Base-by-base conservation (phyloP, 2,113 vertebrate genomes). In the Phylloscopus whistleri region DNA sequence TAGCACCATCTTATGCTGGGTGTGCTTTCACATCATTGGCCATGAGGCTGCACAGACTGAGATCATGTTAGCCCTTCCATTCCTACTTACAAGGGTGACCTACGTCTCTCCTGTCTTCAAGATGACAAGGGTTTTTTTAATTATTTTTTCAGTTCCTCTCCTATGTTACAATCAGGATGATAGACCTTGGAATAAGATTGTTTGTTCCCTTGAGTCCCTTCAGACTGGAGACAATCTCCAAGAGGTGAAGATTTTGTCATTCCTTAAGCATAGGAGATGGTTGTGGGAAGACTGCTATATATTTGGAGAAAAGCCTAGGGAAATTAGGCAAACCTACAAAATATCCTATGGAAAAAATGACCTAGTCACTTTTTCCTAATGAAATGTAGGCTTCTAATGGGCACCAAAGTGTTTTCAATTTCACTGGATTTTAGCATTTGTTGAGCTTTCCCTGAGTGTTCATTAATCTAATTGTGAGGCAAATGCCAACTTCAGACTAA, bases 401-500 rank as follows among this genome's bases (percentile, higher is more conserved):
- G 79, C 56, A 67, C 59, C 79, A 64, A 96, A 84, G 52, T 86
- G 62, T 78, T 96, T 93, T 79, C 82, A 64, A 27, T 93, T 97
- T 80, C 44, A 41, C n/a, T 64, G 55, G 23, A 94, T 93, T 96
- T 87, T 90, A 92, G 75, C 24, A 33, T 95, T 96, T 94, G 75
- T 93, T 91, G 83, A 97, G 96, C 84, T 96, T 94, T 95, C 82
- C 53, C 84, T 91, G 87, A 93, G 81, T 89, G 66, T 95, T 97
- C 97, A 97, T 98, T 97, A 97, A 96, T 96, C 91, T 97, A 68
- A 59, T 76, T 92, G 92, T 90, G 93, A 97, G 55, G 89, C 89
- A 98, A 97, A 98, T 97, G 91, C 96, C 95, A 97, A 18, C 86
- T 96, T 96, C 70, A 96, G 87, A 93, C 64, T 80, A 96, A 98